Conservation (phyloP, 2,888 invertebrate species). For the Ariolimax columbianus region DNA sequence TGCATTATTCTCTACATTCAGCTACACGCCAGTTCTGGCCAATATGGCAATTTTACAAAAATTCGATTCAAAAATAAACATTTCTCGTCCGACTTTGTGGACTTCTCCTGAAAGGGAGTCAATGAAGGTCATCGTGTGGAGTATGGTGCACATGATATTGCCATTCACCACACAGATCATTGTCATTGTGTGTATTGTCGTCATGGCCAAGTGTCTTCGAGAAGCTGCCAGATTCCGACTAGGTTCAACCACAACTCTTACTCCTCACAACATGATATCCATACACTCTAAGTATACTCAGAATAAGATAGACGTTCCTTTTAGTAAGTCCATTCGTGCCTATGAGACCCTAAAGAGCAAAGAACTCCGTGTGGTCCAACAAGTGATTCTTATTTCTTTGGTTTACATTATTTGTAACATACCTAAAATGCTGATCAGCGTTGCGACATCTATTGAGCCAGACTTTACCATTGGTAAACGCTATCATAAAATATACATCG, state of each 20-base stretch:
- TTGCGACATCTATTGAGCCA: background rate
- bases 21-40: background rate
- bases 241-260: background rate
- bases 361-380: constrained; percentile 19
- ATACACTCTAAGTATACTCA: no score
- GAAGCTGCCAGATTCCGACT: constrained; percentile 7
- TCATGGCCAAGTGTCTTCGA: constrained; percentile 11
- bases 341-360: constrained; percentile 8
- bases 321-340: background rate
- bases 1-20: background rate
- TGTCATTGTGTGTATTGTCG: constrained; percentile 1
- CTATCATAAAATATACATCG: background rate
- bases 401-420: constrained; percentile 13
- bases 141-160: background rate
- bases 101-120: background rate
- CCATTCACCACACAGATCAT: constrained; percentile 27
- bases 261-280: background rate
- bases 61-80: background rate
- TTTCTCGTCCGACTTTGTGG: background rate
- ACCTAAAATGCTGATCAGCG: constrained; percentile 23
- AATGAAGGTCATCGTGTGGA: constrained; percentile 1
- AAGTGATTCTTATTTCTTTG: constrained; percentile 28
- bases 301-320: no score
- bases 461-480: background rate
- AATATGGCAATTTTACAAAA: constrained; percentile 3